Evolutionary conservation across 2,888 invertebrate genomes (phyloP), one percentile per base, ranked within the genome.

Genomic region (Parnassius mnemosyne): DNA sequence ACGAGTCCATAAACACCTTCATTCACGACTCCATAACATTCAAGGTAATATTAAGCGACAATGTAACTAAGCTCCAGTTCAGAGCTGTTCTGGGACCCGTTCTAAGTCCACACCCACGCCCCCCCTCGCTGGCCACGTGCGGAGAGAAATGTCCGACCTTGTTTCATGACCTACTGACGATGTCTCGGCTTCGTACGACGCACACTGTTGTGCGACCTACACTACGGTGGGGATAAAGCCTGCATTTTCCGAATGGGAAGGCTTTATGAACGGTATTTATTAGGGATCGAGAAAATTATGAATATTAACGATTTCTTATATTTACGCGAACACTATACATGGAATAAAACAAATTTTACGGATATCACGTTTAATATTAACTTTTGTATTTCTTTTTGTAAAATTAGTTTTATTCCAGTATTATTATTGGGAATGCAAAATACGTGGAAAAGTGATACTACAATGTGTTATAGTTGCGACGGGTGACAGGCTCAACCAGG

Each of bases 71-170:
- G 54, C 16, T 10, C 16, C 44, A 47, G 34, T 16, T 34, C 42
- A 50, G 16, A 10, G 12, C 16, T 13, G 54, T 12, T 11, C 9
- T 25, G 12, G 54, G 52, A 41, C 54, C 53, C 43, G 44, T 1
- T 41, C 54, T 52, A 57, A 53, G 44, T 66, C 63, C 65, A 64
- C 66, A 65, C 67, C 76, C 76, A 72, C 71, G 67, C 73, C 69
- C 63, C 62, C 56, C 51, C 44, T 47, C 43, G 42, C 12, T n/a
- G 34, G 63, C 63, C 63, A 63, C 69, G 55, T 62, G 65, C 72
- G 66, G 67, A 79, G 89, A 90, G 90, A 90, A 90, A 90, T 90
- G 90, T 80, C 80, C 81, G 90, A 83, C 90, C 90, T 89, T 89
- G 88, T 89, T 90, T 78, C 79, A 78, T 90, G 90, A 88, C 90